These are phyloP conservation scores for Anser brachyrhynchus DNA, from an alignment of 2,113 vertebrate species.

Conservation along the genomic window DNA sequence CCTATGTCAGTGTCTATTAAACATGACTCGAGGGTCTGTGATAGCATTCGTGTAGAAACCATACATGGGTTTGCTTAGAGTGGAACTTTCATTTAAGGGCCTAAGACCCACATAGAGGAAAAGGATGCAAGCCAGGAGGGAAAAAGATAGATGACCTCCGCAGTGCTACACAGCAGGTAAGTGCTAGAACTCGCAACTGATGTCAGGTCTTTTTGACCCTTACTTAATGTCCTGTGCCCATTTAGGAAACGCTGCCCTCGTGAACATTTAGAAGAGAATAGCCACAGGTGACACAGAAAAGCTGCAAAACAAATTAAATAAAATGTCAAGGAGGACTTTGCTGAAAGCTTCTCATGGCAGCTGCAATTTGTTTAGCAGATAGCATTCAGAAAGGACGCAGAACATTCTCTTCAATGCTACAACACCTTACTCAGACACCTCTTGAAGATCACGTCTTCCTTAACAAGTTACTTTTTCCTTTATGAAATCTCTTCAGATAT, in stretches of 20 bases:
- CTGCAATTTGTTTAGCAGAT: not conserved
- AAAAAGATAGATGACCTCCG: not conserved
- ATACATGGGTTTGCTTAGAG: not conserved
- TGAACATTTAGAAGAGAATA: not conserved
- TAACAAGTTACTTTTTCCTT: not conserved
- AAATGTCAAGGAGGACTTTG: not conserved
- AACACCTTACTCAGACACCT: not conserved
- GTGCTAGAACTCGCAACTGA: not conserved
- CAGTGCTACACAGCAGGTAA: not conserved
- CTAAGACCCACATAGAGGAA: not conserved
- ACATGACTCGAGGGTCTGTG: not conserved
- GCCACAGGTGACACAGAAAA: not conserved
- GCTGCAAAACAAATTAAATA: not conserved
- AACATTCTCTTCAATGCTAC: not conserved
- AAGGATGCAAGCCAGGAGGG: not conserved
- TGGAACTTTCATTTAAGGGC: not conserved
- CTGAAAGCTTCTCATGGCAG: not conserved
- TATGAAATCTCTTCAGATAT: not conserved
- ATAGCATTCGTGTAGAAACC: not conserved
- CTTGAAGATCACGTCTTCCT: not conserved
- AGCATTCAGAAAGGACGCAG: not conserved
- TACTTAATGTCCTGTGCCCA: not conserved
- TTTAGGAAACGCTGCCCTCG: not conserved
- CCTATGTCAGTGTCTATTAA: not conserved
- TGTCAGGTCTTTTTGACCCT: not conserved